phyloP scores from a whole-genome alignment of 2,797 vertebrate species.

The Morus bassanus region DNA sequence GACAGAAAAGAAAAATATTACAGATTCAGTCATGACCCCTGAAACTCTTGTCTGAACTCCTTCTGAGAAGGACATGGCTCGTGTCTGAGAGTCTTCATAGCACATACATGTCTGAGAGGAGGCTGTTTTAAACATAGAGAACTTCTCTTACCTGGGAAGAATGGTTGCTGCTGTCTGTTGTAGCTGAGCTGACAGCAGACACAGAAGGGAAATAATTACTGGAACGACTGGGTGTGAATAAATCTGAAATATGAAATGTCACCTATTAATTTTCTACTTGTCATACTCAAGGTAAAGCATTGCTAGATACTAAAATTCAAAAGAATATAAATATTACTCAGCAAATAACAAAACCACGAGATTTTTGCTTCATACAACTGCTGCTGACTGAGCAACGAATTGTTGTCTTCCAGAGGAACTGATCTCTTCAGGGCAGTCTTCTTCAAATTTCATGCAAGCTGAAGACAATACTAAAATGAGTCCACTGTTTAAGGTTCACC shows the following conservation, averaged over 20 bases:
- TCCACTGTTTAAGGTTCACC: background rate
- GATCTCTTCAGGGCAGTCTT: background rate
- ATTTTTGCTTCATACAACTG: background rate
- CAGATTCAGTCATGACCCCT: background rate
- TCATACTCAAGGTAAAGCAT: background rate
- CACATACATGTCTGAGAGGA: background rate
- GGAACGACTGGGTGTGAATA: constrained; percentile 89
- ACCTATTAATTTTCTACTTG: background rate
- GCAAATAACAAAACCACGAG: background rate
- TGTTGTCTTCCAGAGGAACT: background rate
- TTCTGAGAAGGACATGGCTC: background rate
- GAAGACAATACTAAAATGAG: background rate
- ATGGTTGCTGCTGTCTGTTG: constrained; percentile 80
- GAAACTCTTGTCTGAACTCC: background rate
- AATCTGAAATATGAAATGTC: constrained; percentile 78
- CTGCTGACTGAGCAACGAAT: background rate
- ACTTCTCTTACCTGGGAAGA: constrained; percentile 86
- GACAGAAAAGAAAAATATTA: background rate
- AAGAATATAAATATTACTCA: background rate
- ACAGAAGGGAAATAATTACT: constrained; percentile 71
- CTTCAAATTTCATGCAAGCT: background rate
- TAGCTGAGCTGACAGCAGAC: constrained; percentile 80
- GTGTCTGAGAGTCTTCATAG: background rate
- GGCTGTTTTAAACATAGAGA: background rate
- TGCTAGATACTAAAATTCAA: background rate